These are phyloP conservation scores for Hippocampus kuda DNA, from an alignment of 2,797 vertebrate genomes.

Conservation along the genomic window DNA sequence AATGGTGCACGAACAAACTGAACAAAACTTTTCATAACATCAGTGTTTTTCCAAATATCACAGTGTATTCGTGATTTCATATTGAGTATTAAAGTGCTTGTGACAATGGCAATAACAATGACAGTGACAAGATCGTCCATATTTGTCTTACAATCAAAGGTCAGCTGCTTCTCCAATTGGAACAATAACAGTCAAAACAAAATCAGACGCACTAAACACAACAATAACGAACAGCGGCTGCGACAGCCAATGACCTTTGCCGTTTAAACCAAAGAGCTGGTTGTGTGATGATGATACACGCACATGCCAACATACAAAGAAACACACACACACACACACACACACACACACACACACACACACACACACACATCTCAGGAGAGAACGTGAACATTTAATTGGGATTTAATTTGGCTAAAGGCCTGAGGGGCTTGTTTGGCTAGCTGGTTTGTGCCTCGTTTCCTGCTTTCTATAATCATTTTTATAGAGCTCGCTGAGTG, in stretches of 20 bases:
- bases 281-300: slow-evolving; percentile 36
- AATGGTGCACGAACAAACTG: background rate
- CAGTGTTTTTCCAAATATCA: background rate
- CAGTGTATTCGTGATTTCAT: background rate
- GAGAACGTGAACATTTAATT: slow-evolving; percentile 54
- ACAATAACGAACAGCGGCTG: slow-evolving; percentile 44
- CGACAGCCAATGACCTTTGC: slow-evolving; percentile 61
- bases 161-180: slow-evolving; percentile 40
- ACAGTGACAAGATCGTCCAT: slow-evolving; percentile 41
- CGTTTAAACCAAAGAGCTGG: slow-evolving; percentile 49
- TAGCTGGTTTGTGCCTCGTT: slow-evolving; percentile 42
- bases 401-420: slow-evolving; percentile 56
- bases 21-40: background rate
- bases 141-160: slow-evolving; percentile 45
- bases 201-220: slow-evolving; percentile 52
- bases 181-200: slow-evolving; percentile 61
- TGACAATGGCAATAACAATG: slow-evolving; percentile 30
- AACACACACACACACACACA: slow-evolving; percentile 18
- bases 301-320: slow-evolving; percentile 20
- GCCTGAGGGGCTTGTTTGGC: slow-evolving; percentile 57
- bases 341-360: slow-evolving; percentile 14
- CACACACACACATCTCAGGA: slow-evolving; percentile 37
- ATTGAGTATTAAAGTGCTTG: slow-evolving; percentile 12
- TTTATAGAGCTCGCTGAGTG: slow-evolving; percentile 61
- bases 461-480: slow-evolving; percentile 57